Conservation (phyloP, 2,888 invertebrate species). For the Tolmerus cingulatus region DNA sequence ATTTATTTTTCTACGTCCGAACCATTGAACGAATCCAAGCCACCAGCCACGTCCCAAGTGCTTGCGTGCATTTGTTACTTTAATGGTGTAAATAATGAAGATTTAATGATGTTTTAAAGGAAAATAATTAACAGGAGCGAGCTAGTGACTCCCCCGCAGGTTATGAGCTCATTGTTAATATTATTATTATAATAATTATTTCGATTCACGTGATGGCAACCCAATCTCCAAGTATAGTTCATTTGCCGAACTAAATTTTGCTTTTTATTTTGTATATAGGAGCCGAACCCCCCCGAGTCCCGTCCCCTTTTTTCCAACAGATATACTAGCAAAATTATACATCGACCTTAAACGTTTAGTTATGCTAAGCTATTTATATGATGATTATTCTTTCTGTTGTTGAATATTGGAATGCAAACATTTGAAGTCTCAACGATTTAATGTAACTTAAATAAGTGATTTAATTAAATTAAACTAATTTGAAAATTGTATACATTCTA, state of each 20-base stretch:
- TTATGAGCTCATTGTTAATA: constrained; percentile 29
- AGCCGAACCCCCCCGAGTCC: neutral
- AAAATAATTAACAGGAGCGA: constrained; percentile 13
- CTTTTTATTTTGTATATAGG: constrained; percentile 7
- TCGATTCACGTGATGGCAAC: neutral
- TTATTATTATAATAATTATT: constrained; percentile 9
- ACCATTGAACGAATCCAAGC: neutral
- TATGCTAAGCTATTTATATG: constrained; percentile 35
- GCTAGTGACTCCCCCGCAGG: neutral
- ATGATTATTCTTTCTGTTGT: constrained; percentile 32
- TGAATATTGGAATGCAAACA: constrained; percentile 29
- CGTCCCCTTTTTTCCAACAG: neutral
- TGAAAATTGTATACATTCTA: constrained; percentile 42
- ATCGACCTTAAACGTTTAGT: constrained; percentile 17
- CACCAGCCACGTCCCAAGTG: constrained; percentile 3
- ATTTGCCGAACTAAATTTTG: neutral
- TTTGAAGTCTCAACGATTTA: constrained; percentile 7
- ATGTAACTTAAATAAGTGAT: constrained; percentile 31
- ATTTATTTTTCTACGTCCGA: neutral
- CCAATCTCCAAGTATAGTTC: neutral
- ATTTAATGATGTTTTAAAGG: neutral
- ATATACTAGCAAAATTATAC: constrained; percentile 20
- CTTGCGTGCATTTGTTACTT: constrained; percentile 27
- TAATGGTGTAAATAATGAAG: neutral
- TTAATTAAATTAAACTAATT: constrained; percentile 37